Percentiles rank a stretch among this genome's conserved stretches.
Evolutionary conservation across 2,797 vertebrate species (phyloP).

Genomic region (Bradypus variegatus): DNA sequence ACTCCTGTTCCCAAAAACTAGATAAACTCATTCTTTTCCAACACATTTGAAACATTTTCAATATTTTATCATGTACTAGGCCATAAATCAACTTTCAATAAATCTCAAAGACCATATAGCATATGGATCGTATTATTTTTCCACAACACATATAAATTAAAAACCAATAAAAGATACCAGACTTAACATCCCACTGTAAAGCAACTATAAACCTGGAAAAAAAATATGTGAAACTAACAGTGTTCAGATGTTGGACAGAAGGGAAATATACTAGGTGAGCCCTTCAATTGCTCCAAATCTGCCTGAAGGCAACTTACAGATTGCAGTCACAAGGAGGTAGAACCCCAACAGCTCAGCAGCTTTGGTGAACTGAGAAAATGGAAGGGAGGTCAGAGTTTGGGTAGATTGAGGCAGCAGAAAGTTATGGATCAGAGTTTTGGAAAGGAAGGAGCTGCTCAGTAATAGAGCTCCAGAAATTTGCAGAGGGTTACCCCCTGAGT

Average conservation of each 20-base stretch:
- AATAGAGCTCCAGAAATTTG: neutral
- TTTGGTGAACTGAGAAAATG: neutral
- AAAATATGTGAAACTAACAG: neutral
- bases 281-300: neutral
- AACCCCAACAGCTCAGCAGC: neutral
- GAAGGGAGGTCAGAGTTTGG: neutral
- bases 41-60: neutral
- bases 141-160: conserved; percentile 1
- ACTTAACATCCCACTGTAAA: neutral
- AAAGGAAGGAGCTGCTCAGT: neutral
- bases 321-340: too few species aligned
- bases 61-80: neutral
- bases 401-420: neutral
- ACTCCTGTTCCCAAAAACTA: neutral
- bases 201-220: too few species aligned
- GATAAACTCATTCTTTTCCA: neutral
- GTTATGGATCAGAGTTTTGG: neutral
- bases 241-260: neutral
- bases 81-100: neutral
- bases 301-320: neutral
- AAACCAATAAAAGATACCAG: neutral
- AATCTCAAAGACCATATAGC: neutral
- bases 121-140: neutral
- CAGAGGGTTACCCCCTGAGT: fast-evolving
- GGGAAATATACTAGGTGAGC: fast-evolving